Evolutionary conservation across 1,140 invertebrate genomes (phyloP).

Genomic region (Drosophila murphyi): DNA sequence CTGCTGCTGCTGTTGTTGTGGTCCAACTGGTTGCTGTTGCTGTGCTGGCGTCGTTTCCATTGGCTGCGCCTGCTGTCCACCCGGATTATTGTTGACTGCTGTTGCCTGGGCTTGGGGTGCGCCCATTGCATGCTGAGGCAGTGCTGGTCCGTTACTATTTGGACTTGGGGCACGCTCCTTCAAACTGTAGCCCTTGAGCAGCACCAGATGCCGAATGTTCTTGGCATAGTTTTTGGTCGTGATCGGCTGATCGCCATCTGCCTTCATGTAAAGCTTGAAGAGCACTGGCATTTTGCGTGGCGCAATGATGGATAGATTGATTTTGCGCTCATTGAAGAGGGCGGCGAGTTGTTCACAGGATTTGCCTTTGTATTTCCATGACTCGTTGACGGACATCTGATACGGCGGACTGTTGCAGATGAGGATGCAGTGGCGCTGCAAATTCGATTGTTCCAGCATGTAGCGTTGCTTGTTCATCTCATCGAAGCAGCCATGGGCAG

Average conservation of each 20-base stretch:
- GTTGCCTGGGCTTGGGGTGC: slow-evolving; percentile 32
- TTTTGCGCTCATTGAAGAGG: slow-evolving; percentile 91
- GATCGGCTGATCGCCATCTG: slow-evolving; percentile 92
- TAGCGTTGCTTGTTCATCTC: slow-evolving; percentile 89
- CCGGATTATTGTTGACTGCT: slow-evolving; percentile 39
- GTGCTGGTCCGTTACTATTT: slow-evolving; percentile 61
- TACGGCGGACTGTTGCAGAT: slow-evolving; percentile 98
- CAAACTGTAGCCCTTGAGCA: slow-evolving; percentile 91
- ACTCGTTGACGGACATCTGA: slow-evolving; percentile 92
- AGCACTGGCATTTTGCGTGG: slow-evolving; percentile 93
- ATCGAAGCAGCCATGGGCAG: slow-evolving; percentile 89
- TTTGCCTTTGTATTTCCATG: slow-evolving; percentile 87
- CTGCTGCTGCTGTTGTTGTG: slow-evolving; percentile 52
- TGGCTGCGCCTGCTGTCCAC: slow-evolving; percentile 52
- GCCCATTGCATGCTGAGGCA: slow-evolving; percentile 37
- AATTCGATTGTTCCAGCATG: slow-evolving; percentile 76
- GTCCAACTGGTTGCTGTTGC: slow-evolving; percentile 48
- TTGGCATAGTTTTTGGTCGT: slow-evolving; percentile 96
- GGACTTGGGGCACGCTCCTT: slow-evolving; percentile 93
- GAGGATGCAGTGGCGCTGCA: slow-evolving; percentile 93
- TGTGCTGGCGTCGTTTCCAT: slow-evolving; percentile 60
- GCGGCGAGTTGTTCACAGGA: slow-evolving; percentile 91
- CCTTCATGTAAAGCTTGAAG: slow-evolving; percentile 92
- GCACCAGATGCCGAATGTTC: slow-evolving; percentile 92
- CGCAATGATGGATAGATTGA: slow-evolving; percentile 94